These are phyloP conservation scores for Trisateles emortualis DNA, from an alignment of 2,888 invertebrate species.

Conservation along the genomic window DNA sequence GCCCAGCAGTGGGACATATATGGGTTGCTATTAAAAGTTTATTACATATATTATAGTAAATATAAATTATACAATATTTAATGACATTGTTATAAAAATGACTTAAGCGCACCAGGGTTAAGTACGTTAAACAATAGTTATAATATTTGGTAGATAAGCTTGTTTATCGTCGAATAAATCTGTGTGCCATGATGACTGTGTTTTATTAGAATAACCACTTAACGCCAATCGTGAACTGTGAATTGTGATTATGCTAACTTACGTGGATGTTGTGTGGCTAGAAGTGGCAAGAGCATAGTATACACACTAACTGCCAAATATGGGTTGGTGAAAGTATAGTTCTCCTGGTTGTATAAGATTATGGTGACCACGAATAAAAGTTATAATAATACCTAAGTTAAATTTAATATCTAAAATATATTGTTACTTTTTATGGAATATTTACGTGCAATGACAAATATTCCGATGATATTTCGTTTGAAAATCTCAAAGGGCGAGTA, in stretches of 20 bases:
- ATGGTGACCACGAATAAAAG: too few species aligned
- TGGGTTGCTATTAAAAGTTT: too few species aligned
- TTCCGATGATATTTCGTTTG: too few species aligned
- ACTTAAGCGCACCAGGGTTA: conserved; percentile 4
- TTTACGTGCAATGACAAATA: too few species aligned
- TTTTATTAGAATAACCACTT: conserved; percentile 65
- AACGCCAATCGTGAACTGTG: conserved; percentile 60
- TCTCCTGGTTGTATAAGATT: too few species aligned
- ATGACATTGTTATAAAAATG: conserved; percentile 14
- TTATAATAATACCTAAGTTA: too few species aligned
- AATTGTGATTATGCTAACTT: conserved; percentile 56
- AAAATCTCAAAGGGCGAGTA: too few species aligned
- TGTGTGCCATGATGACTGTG: conserved; percentile 51
- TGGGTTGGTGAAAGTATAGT: neutral
- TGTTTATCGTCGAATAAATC: conserved; percentile 47
- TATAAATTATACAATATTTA: neutral
- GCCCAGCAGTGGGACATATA: too few species aligned
- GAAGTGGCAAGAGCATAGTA: conserved; percentile 39
- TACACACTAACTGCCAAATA: too few species aligned
- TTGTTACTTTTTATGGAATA: too few species aligned
- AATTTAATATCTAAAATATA: too few species aligned
- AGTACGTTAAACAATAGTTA: conserved; percentile 21
- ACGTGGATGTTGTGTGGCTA: conserved; percentile 34
- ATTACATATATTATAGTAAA: neutral
- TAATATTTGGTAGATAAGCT: conserved; percentile 43